Conservation (phyloP, 2,888 invertebrate genomes). For the Caprella mutica region DNA sequence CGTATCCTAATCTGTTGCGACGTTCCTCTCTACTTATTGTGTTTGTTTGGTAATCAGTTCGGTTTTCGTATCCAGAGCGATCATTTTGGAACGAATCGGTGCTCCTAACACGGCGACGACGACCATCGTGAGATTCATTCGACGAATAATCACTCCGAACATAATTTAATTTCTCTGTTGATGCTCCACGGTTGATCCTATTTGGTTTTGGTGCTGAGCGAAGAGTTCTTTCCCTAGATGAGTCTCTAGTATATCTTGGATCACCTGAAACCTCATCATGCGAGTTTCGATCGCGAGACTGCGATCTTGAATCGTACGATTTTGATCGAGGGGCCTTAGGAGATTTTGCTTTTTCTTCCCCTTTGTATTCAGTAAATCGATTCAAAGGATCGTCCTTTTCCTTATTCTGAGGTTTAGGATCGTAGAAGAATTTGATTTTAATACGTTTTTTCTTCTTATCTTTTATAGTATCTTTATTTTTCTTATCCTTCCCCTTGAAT, state of each 20-base stretch:
- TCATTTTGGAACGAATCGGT: neutral
- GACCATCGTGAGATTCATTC: constrained; percentile 3
- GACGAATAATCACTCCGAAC: neutral
- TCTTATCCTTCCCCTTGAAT: constrained; percentile 15
- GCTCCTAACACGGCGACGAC: neutral
- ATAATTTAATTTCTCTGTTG: neutral
- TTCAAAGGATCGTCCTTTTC: constrained; percentile 21
- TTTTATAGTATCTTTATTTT: constrained; percentile 8
- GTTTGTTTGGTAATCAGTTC: neutral
- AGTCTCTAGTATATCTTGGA: constrained; percentile 1
- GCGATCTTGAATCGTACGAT: neutral
- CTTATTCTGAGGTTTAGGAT: constrained; percentile 27
- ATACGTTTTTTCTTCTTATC: constrained; percentile 32
- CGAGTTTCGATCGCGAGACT: constrained; percentile 1
- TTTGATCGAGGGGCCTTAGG: neutral
- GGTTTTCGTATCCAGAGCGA: neutral
- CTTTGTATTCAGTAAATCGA: constrained; percentile 26
- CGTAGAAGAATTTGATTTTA: constrained; percentile 34
- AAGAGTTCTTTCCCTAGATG: constrained; percentile 5
- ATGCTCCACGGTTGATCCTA: neutral
- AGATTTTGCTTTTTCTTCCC: neutral
- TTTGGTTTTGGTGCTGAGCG: neutral
- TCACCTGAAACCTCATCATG: neutral
- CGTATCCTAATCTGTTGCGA: too few relatives aligned
- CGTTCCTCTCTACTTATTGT: neutral